Evolutionary conservation across 2,797 vertebrate species (phyloP).

Genomic region (Rhynchonycteris naso): DNA sequence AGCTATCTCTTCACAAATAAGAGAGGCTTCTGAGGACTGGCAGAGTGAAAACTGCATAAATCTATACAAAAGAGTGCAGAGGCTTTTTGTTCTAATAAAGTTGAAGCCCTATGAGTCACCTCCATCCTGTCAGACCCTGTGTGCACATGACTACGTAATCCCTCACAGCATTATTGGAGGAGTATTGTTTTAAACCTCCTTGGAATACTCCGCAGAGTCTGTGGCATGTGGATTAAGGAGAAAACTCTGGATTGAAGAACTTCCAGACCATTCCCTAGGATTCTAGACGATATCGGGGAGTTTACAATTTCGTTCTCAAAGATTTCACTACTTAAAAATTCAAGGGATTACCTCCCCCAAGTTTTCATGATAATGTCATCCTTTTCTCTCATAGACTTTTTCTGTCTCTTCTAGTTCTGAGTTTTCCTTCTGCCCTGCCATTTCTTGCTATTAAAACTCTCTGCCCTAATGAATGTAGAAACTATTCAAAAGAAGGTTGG

Average conservation of each 20-base stretch:
- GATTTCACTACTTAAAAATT: background rate
- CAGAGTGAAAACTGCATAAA: background rate
- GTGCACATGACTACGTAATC: slow-evolving; percentile 43
- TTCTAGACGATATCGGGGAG: slow-evolving; percentile 21
- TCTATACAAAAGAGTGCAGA: background rate
- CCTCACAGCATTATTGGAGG: slow-evolving; percentile 51
- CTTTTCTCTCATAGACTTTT: background rate
- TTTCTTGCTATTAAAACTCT: background rate
- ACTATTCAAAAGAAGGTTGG: background rate
- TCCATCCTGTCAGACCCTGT: background rate
- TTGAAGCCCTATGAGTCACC: background rate
- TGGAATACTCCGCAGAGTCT: background rate
- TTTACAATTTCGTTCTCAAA: slow-evolving; percentile 35
- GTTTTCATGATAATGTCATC: background rate
- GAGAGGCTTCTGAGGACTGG: background rate
- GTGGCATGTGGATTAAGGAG: background rate
- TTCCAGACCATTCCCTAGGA: background rate
- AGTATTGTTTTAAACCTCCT: slow-evolving; percentile 36
- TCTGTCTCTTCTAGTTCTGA: background rate
- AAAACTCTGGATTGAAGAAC: slow-evolving; percentile 44
- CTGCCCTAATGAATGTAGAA: background rate
- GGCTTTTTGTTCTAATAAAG: slow-evolving; percentile 4
- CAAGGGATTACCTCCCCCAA: background rate
- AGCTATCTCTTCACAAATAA: background rate
- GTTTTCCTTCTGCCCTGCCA: background rate